Conservation (phyloP, 2,113 vertebrate genomes). For the Jacana jacana region DNA sequence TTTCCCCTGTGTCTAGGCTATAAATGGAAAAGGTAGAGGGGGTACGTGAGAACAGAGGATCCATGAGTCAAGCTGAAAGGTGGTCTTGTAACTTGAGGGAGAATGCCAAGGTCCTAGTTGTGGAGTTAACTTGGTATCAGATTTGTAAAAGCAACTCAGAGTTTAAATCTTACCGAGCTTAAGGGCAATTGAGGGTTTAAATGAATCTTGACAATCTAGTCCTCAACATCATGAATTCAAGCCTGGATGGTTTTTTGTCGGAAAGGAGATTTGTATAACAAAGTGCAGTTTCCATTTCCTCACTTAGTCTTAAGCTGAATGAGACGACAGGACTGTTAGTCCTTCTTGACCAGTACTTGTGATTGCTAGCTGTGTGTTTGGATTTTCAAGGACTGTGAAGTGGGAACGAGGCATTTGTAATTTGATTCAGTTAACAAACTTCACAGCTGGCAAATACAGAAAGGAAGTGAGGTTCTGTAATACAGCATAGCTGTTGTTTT, state of each 20-base stretch:
- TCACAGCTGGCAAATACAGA: background rate
- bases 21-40: slow-evolving; percentile 40
- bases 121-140: background rate
- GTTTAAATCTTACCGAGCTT: background rate
- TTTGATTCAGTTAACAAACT: background rate
- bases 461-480: background rate
- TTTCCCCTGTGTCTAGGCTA: background rate
- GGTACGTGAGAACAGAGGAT: background rate
- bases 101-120: background rate
- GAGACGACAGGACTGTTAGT: background rate
- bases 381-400: background rate
- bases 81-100: background rate
- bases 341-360: background rate
- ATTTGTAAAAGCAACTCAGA: background rate
- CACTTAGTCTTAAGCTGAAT: background rate
- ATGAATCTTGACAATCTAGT: background rate
- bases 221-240: background rate
- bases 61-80: background rate
- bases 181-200: background rate
- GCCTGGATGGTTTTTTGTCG: background rate
- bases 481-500: background rate
- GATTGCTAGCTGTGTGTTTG: background rate
- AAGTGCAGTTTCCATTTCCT: background rate
- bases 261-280: background rate
- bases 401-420: background rate